Evolutionary conservation across 1,140 invertebrate genomes (phyloP).

Genomic region (Pentalonia nigronervosa): DNA sequence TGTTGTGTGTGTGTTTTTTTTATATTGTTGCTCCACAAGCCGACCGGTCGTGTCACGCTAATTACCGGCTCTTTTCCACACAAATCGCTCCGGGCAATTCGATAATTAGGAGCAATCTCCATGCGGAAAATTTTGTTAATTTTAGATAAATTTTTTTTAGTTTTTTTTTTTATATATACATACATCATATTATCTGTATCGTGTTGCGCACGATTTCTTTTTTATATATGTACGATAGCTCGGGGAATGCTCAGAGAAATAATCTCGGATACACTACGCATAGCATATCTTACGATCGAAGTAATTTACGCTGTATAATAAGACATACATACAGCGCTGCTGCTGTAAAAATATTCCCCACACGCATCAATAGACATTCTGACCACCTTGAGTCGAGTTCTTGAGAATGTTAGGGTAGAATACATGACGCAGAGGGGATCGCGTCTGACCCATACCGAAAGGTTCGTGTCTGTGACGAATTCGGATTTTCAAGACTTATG

Average conservation of each 20-base stretch:
- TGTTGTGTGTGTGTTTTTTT: slow-evolving; percentile 3
- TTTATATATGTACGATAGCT: not conserved
- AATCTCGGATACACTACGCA: not conserved
- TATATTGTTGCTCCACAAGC: not conserved
- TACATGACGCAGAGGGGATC: not conserved
- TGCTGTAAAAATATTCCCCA: slow-evolving; percentile 30
- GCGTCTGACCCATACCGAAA: slow-evolving; percentile 44
- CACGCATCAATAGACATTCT: slow-evolving; percentile 35
- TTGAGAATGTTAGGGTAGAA: slow-evolving; percentile 44
- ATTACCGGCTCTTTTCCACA: slow-evolving; percentile 35
- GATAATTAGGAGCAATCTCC: slow-evolving; percentile 41
- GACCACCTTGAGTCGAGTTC: slow-evolving; percentile 2
- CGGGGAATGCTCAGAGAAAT: not conserved
- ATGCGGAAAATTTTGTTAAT: slow-evolving; percentile 37
- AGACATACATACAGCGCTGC: not conserved
- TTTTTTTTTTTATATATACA: not conserved
- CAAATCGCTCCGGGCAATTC: not conserved
- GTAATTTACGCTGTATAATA: not conserved
- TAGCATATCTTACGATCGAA: not conserved
- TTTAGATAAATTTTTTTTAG: slow-evolving; percentile 23
- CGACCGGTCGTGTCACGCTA: slow-evolving; percentile 32
- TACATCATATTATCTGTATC: not conserved
- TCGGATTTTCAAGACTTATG: slow-evolving; percentile 13
- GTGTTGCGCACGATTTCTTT: slow-evolving; percentile 21
- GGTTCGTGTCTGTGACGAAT: slow-evolving; percentile 55